phyloP scores from a whole-genome alignment of 2,113 vertebrate genomes.

The Ranitomeya variabilis region DNA sequence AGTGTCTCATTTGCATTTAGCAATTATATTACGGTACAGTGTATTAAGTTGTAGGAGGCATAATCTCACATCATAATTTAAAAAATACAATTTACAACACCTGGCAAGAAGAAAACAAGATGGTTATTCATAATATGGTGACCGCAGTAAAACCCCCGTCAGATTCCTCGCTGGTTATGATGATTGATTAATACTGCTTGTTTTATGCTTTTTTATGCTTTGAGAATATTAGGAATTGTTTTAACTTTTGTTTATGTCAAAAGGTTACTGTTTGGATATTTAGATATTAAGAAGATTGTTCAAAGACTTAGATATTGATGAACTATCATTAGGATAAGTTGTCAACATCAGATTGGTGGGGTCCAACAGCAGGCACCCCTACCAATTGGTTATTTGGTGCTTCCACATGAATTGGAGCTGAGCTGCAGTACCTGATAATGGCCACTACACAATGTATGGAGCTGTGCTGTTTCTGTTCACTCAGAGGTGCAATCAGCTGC shows the following conservation, averaged over 20 bases:
- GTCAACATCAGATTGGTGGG: no score
- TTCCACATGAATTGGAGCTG: no score
- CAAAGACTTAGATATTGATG: no score
- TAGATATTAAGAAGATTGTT: no score
- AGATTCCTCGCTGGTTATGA: neutral
- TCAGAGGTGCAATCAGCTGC: no score
- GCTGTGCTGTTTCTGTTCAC: no score
- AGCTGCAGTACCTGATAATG: no score
- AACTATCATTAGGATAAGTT: no score
- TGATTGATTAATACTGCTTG: neutral
- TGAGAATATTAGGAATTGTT: neutral
- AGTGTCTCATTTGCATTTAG: conserved; percentile 75
- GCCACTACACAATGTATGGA: no score
- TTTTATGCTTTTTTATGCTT: neutral
- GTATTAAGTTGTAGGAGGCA: conserved; percentile 74
- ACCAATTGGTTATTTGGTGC: no score
- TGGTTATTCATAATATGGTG: conserved; percentile 29
- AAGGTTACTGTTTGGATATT: no score
- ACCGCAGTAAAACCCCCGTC: conserved; percentile 1
- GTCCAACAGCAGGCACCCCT: no score
- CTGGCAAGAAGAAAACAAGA: conserved; percentile 70
- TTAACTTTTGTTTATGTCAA: neutral
- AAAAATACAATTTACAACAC: conserved; percentile 68
- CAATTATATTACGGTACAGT: conserved; percentile 75
- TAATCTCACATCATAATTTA: conserved; percentile 74